Conservation (phyloP, 1,140 invertebrate species). For the Anadara kagoshimensis region DNA sequence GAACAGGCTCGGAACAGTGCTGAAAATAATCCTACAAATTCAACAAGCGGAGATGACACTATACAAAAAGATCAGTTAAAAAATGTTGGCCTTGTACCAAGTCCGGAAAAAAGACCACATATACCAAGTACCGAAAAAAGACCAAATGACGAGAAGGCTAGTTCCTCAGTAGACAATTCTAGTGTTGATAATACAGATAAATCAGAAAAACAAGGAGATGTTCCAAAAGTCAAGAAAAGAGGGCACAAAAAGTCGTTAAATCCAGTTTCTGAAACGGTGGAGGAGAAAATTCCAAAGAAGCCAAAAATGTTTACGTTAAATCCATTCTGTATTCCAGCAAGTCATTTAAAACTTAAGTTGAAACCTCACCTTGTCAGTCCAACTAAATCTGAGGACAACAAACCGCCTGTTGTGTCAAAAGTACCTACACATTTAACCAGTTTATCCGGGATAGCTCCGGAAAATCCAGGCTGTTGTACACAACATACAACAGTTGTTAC, state of each 20-base stretch:
- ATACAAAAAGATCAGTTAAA: background rate
- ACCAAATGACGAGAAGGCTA: background rate
- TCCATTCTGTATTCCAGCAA: constrained; percentile 44
- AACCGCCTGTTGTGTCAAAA: too few species aligned
- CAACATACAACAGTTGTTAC: too few species aligned
- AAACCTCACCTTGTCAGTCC: too few species aligned
- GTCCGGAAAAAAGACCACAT: too few species aligned
- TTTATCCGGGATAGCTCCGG: too few species aligned
- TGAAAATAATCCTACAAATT: background rate
- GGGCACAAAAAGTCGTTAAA: background rate
- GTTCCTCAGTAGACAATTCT: background rate
- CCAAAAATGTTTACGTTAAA: constrained; percentile 41
- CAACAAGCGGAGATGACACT: background rate
- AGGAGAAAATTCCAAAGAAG: constrained; percentile 27
- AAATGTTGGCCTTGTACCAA: background rate
- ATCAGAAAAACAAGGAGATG: too few species aligned
- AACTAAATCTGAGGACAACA: too few species aligned
- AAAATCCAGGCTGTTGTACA: too few species aligned
- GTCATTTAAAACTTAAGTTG: constrained; percentile 27
- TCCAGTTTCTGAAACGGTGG: background rate
- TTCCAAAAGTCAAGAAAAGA: background rate
- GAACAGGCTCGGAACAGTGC: background rate
- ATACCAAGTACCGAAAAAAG: too few species aligned
- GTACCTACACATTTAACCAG: too few species aligned
- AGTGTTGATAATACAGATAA: too few species aligned